Conservation (phyloP, 2,113 vertebrate species). For the Anhinga rufa region DNA sequence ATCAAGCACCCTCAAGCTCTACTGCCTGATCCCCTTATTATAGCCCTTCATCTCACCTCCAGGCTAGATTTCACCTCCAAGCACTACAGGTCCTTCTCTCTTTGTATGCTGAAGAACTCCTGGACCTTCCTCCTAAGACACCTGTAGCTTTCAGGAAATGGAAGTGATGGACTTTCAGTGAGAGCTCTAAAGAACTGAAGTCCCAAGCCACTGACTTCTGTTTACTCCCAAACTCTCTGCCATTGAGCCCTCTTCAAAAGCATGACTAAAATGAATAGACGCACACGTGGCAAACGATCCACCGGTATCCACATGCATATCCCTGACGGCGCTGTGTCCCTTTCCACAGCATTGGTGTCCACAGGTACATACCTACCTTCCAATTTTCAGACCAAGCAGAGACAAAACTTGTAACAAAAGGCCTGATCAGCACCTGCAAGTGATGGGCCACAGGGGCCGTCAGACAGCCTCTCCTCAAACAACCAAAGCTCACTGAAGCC, state of each 20-base stretch:
- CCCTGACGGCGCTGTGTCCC: rapidly evolving
- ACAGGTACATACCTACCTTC: neutral
- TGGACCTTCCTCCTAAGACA: neutral
- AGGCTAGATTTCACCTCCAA: neutral
- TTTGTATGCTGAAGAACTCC: neutral
- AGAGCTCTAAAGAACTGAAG: neutral
- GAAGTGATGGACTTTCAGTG: neutral
- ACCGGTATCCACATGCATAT: rapidly evolving
- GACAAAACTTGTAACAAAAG: neutral
- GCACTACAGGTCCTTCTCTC: rapidly evolving
- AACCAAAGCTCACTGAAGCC: neutral
- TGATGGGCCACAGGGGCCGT: neutral
- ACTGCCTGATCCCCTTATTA: neutral
- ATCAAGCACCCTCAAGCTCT: neutral
- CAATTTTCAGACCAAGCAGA: neutral
- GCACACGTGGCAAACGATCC: neutral
- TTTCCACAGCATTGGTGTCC: rapidly evolving
- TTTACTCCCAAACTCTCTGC: neutral
- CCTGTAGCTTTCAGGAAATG: neutral
- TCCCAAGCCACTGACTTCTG: neutral
- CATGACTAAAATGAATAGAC: neutral
- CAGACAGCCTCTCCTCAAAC: neutral
- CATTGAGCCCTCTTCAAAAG: neutral
- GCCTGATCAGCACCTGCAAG: rapidly evolving
- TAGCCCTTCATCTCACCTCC: neutral